phyloP scores from a whole-genome alignment of 2,888 invertebrate species.

The Acheta domesticus region DNA sequence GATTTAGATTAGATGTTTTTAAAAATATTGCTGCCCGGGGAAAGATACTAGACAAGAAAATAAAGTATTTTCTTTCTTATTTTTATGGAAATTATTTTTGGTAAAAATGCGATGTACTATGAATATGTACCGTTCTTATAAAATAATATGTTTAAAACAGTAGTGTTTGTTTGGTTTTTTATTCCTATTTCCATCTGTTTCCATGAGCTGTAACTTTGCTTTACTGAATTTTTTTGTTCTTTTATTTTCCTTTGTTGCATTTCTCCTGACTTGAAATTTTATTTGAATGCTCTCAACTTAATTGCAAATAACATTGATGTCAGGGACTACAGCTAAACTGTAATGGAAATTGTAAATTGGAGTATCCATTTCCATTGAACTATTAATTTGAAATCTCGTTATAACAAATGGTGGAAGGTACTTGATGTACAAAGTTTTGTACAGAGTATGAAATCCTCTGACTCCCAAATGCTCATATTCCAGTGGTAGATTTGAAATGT shows the following conservation, averaged over 20 bases:
- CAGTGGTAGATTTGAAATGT: slow-evolving; percentile 27
- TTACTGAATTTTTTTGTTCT: too few relatives aligned
- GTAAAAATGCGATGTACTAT: too few relatives aligned
- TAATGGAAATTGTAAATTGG: not conserved
- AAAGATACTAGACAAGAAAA: not conserved
- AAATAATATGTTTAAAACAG: too few relatives aligned
- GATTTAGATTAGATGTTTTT: not conserved
- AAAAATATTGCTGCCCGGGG: not conserved
- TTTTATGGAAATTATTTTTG: too few relatives aligned
- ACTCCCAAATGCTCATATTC: slow-evolving; percentile 31
- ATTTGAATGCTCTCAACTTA: not conserved
- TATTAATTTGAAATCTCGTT: slow-evolving; percentile 60
- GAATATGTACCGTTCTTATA: too few relatives aligned
- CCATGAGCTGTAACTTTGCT: too few relatives aligned
- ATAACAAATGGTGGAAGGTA: slow-evolving; percentile 47
- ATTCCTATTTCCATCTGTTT: too few relatives aligned
- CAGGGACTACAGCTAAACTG: not conserved
- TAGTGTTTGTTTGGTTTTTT: too few relatives aligned
- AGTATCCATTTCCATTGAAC: too few relatives aligned
- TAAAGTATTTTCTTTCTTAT: not conserved
- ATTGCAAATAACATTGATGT: not conserved
- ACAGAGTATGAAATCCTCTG: slow-evolving; percentile 2
- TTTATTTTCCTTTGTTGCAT: too few relatives aligned
- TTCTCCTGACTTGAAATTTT: not conserved
- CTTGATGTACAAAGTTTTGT: slow-evolving; percentile 7